Evolutionary conservation across 2,113 vertebrate species (phyloP).

Genomic region (Lagopus muta): DNA sequence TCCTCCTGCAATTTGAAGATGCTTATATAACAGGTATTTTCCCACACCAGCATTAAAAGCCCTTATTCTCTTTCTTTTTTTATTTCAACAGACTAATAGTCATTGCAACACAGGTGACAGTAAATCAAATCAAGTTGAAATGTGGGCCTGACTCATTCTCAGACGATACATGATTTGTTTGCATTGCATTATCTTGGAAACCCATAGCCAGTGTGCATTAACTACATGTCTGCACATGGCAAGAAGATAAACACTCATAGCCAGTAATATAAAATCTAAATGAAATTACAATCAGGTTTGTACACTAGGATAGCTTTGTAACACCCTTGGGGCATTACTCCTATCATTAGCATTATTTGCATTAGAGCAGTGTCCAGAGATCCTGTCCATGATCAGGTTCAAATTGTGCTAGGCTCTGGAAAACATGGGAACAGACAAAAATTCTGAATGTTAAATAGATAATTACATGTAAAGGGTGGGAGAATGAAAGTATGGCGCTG

Average conservation of each 20-base stretch:
- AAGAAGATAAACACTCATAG: slow-evolving; percentile 43
- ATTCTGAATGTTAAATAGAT: slow-evolving; percentile 42
- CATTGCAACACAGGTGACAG: slow-evolving; percentile 51
- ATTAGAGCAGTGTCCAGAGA: slow-evolving; percentile 60
- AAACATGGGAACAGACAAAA: slow-evolving; percentile 59
- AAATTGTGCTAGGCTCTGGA: slow-evolving; percentile 38
- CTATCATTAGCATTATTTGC: slow-evolving; percentile 53
- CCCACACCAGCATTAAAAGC: slow-evolving; percentile 63
- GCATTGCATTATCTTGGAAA: slow-evolving; percentile 69
- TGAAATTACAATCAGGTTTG: slow-evolving; percentile 57
- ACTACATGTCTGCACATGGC: slow-evolving; percentile 46
- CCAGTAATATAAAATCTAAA: slow-evolving; percentile 60
- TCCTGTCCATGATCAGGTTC: slow-evolving; percentile 33
- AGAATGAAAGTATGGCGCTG: slow-evolving; percentile 35
- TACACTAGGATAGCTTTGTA: slow-evolving; percentile 59
- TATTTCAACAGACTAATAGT: slow-evolving; percentile 60
- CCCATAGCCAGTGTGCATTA: slow-evolving; percentile 9
- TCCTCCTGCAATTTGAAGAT: slow-evolving; percentile 32
- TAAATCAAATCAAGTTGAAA: slow-evolving; percentile 56
- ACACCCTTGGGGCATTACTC: slow-evolving; percentile 33
- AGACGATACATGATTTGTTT: slow-evolving; percentile 67
- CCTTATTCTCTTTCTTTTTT: slow-evolving; percentile 54
- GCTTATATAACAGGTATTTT: slow-evolving; percentile 69
- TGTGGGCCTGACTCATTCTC: slow-evolving; percentile 49
- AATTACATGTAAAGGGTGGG: slow-evolving; percentile 53